These are phyloP conservation scores for Phalacrocorax pelagicus DNA, from an alignment of 2,113 vertebrate species.

Conservation along the genomic window DNA sequence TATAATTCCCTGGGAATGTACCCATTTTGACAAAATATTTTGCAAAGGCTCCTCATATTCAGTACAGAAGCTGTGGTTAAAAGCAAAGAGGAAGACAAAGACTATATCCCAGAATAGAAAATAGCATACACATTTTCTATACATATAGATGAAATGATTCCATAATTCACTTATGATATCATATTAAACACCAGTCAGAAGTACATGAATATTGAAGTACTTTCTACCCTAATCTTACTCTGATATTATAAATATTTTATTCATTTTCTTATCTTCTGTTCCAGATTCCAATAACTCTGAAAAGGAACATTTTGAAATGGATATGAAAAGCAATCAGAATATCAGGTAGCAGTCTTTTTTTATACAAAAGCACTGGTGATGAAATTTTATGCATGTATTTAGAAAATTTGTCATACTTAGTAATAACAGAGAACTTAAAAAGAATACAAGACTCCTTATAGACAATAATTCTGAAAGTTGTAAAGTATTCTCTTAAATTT, in stretches of 20 bases:
- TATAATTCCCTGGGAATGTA: neutral
- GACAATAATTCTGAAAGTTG: neutral
- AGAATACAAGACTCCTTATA: neutral
- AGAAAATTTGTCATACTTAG: neutral
- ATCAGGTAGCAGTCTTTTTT: slow-evolving; percentile 69
- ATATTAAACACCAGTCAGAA: slow-evolving; percentile 48
- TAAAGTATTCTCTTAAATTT: neutral
- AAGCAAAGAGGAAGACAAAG: slow-evolving; percentile 8
- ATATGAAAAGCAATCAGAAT: slow-evolving; percentile 64
- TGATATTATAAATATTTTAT: slow-evolving; percentile 54
- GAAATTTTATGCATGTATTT: neutral
- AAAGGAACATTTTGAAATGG: slow-evolving; percentile 61
- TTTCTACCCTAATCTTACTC: slow-evolving; percentile 5
- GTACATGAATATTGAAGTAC: slow-evolving; percentile 48
- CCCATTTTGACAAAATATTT: neutral
- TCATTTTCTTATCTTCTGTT: slow-evolving; percentile 66
- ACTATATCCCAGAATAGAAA: slow-evolving; percentile 33
- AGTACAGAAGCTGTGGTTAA: neutral
- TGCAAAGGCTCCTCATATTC: neutral
- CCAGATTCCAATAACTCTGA: slow-evolving; percentile 72
- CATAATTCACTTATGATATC: slow-evolving; percentile 25
- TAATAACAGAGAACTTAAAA: neutral
- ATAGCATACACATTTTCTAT: neutral
- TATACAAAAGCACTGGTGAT: neutral
- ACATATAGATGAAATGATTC: slow-evolving; percentile 30